Percentiles rank a stretch among this genome's conserved stretches.
phyloP scores from a whole-genome alignment of 2,113 vertebrate genomes.

The Panthera leo region DNA sequence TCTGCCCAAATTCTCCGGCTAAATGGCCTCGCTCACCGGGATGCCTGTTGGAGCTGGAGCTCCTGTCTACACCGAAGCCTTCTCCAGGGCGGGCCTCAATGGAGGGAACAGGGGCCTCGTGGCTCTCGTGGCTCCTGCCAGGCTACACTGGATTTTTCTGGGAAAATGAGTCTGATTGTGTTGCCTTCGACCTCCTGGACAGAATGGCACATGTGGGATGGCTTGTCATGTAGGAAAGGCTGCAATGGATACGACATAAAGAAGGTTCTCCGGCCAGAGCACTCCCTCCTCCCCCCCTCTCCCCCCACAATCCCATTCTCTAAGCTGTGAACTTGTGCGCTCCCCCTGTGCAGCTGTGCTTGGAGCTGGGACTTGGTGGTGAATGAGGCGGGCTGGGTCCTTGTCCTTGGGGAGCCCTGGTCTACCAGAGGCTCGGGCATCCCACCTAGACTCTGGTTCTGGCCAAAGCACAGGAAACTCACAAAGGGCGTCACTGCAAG shows the following conservation, averaged over 20 bases:
- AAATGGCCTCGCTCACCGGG: background rate
- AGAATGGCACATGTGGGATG: background rate
- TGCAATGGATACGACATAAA: fast-evolving
- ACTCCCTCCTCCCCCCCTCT: fast-evolving
- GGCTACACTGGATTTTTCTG: background rate
- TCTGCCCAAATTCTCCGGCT: background rate
- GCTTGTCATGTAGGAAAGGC: background rate
- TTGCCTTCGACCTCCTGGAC: no score
- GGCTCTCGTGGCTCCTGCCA: background rate
- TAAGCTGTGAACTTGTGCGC: fast-evolving
- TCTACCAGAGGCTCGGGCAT: background rate
- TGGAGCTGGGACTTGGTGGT: background rate
- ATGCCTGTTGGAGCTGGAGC: background rate
- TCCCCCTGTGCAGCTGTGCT: fast-evolving
- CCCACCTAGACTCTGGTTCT: background rate
- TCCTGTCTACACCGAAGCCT: background rate
- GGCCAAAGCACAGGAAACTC: fast-evolving
- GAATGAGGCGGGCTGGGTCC: fast-evolving
- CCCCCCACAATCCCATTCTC: background rate
- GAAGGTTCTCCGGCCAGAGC: background rate
- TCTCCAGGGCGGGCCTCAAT: background rate
- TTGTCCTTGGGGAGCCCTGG: fast-evolving
- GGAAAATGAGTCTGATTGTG: background rate
- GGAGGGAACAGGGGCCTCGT: fast-evolving
- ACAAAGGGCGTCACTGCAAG: background rate